phyloP scores from a whole-genome alignment of 2,113 vertebrate species.

The Tetrax tetrax region DNA sequence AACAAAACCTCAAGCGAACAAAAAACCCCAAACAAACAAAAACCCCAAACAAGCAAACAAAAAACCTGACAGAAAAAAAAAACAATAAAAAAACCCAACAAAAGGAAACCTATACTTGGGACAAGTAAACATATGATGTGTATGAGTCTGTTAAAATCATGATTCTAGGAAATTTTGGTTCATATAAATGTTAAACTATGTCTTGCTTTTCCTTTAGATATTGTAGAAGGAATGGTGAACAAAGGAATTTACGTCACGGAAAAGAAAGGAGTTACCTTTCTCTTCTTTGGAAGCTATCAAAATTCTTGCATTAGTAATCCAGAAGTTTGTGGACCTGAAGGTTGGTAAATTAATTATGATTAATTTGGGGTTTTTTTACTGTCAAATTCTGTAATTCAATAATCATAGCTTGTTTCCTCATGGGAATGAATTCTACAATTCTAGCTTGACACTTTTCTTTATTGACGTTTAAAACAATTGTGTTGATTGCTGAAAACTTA shows the following conservation, averaged over 20 bases:
- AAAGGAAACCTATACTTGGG: accelerated
- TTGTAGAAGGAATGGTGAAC: constrained; percentile 93
- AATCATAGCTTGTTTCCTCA: neutral
- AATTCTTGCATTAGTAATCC: constrained; percentile 92
- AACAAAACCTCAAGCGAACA: too few relatives aligned
- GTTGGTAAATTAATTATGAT: constrained; percentile 70
- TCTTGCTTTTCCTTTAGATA: constrained; percentile 76
- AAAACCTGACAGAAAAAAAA: neutral
- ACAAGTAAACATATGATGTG: neutral
- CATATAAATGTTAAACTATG: neutral
- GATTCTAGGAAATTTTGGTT: neutral
- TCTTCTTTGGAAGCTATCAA: constrained; percentile 85
- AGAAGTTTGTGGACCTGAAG: constrained; percentile 85
- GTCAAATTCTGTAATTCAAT: neutral
- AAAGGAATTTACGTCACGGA: constrained; percentile 88
- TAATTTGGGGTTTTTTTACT: neutral
- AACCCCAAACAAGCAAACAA: neutral
- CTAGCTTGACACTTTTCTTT: neutral
- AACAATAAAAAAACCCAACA: too few relatives aligned
- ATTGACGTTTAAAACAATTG: neutral
- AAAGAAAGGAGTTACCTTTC: constrained; percentile 82
- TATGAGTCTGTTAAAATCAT: neutral
- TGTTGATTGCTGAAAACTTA: neutral
- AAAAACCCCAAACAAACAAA: neutral
- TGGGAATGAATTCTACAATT: neutral